Evolutionary conservation across 2,888 invertebrate species (phyloP).

Genomic region (Phytoseiulus persimilis): DNA sequence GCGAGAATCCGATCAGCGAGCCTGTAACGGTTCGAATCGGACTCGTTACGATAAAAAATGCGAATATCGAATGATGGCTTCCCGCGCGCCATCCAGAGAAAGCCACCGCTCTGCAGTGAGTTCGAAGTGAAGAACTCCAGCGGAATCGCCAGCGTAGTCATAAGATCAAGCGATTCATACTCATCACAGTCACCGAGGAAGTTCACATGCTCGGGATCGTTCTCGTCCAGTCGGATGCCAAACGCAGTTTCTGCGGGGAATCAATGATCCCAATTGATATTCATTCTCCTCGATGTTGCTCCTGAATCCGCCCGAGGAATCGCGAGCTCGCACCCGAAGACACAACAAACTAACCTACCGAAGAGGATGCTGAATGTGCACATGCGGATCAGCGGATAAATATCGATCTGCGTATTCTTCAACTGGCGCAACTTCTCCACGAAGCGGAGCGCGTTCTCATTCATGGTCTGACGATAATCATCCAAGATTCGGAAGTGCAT

Average conservation of each 20-base stretch:
- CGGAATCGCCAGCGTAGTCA: too few relatives aligned
- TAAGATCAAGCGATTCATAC: background rate
- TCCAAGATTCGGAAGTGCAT: conserved; percentile 26
- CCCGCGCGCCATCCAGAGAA: too few relatives aligned
- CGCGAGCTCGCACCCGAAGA: too few relatives aligned
- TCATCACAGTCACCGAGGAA: conserved; percentile 28
- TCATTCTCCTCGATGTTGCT: background rate
- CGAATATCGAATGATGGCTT: background rate
- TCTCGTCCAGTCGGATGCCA: conserved; percentile 15
- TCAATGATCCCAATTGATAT: background rate
- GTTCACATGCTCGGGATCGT: conserved; percentile 13
- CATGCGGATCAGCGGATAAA: background rate
- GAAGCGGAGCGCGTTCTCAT: background rate
- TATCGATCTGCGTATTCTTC: conserved; percentile 17
- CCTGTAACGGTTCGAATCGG: background rate
- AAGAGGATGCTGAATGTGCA: conserved; percentile 21
- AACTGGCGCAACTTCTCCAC: background rate
- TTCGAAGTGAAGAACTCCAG: too few relatives aligned
- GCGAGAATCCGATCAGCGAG: conserved; percentile 16
- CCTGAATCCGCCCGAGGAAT: too few relatives aligned
- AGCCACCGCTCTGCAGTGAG: too few relatives aligned
- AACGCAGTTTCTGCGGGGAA: background rate
- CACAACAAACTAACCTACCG: background rate
- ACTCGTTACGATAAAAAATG: too few relatives aligned
- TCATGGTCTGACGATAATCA: conserved; percentile 10